These are phyloP conservation scores for Paramormyrops kingsleyae DNA, from an alignment of 2,113 vertebrate species.

Conservation along the genomic window DNA sequence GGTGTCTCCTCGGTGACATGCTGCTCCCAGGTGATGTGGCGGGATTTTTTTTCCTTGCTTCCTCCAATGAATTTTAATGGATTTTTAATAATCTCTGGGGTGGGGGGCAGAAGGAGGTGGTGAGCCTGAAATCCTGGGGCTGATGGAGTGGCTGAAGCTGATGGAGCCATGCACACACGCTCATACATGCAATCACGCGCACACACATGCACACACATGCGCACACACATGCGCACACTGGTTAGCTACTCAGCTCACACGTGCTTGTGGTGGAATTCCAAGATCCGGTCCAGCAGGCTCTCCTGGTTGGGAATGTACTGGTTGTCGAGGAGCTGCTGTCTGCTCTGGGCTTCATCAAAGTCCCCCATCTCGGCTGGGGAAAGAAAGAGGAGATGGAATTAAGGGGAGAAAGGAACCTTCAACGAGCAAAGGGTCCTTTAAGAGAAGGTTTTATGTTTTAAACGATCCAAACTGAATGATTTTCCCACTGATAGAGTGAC, in stretches of 20 bases:
- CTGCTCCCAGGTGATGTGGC: not conserved
- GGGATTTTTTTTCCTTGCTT: not conserved
- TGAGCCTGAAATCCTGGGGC: not conserved
- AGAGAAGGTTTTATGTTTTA: not conserved
- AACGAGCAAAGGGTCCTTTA: not conserved
- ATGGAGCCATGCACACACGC: not conserved
- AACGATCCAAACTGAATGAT: not conserved
- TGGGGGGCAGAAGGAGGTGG: not conserved
- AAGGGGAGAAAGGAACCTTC: not conserved
- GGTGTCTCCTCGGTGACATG: not conserved
- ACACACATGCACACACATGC: not conserved
- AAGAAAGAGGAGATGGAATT: not conserved
- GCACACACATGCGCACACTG: not conserved
- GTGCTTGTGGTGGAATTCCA: conserved; percentile 88
- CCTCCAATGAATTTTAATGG: not conserved
- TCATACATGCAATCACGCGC: not conserved
- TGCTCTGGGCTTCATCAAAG: conserved; percentile 86
- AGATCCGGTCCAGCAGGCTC: conserved; percentile 86
- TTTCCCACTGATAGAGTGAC: not conserved
- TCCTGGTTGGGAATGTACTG: conserved; percentile 96
- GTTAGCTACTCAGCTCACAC: conserved; percentile 64
- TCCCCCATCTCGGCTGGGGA: conserved; percentile 90
- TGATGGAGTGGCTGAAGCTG: not conserved
- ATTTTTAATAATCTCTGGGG: not conserved
- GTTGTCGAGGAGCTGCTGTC: conserved; percentile 89